A percentile compares a stretch with the other conserved stretches of the same genome.
These are phyloP conservation scores for Pterocles burchelli DNA, from an alignment of 2,113 vertebrate genomes.

Conservation along the genomic window DNA sequence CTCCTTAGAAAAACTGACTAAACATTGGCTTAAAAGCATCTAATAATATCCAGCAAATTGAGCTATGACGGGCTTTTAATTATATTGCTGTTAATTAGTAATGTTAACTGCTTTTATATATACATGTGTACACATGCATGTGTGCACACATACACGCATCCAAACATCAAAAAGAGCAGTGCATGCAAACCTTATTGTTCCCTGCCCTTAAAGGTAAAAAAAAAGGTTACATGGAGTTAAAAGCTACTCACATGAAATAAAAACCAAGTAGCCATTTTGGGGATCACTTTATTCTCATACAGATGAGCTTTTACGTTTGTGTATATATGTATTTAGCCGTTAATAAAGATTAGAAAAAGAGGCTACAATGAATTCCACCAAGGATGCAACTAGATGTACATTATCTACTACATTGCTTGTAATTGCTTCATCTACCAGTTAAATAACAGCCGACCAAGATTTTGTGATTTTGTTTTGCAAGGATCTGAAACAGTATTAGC, in stretches of 20 bases:
- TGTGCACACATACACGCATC: background rate
- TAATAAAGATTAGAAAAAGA: background rate
- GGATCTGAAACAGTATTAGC: background rate
- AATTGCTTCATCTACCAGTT: background rate
- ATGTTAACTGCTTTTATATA: background rate
- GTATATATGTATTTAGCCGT: background rate
- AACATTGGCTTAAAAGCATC: background rate
- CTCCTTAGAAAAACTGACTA: background rate
- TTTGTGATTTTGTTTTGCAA: background rate
- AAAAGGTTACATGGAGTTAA: background rate
- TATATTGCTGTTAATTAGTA: background rate
- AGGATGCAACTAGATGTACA: background rate
- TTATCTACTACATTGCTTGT: background rate
- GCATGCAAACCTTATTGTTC: background rate
- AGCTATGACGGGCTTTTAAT: background rate
- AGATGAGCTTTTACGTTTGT: background rate
- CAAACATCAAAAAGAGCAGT: background rate
- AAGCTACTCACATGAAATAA: slow-evolving; percentile 17
- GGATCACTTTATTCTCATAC: background rate
- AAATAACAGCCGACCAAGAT: background rate
- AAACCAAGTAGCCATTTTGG: background rate
- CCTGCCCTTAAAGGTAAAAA: background rate
- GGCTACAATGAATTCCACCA: background rate
- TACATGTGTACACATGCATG: background rate
- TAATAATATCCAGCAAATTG: background rate